Conservation (phyloP, 2,113 vertebrate species). For the Carollia perspicillata region DNA sequence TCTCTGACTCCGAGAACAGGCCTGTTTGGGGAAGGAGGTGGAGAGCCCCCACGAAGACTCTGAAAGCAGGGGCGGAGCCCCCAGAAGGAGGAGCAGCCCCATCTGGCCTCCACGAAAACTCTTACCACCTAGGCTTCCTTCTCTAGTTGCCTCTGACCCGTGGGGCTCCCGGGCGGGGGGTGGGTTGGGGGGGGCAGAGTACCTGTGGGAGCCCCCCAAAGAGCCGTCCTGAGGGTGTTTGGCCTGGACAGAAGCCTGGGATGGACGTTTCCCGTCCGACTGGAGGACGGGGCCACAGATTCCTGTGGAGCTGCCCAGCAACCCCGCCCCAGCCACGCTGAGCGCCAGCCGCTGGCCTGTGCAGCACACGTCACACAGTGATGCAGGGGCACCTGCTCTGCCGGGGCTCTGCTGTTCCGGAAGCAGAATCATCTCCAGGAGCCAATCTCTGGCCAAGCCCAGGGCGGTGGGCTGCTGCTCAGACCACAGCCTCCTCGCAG, state of each 20-base stretch:
- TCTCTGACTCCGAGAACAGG: not conserved
- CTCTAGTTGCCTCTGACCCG: not conserved
- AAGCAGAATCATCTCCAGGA: not conserved
- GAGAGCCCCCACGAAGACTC: not conserved
- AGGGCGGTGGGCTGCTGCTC: not conserved
- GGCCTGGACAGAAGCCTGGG: not conserved
- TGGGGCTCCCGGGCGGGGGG: not conserved
- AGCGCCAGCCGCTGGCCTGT: not conserved
- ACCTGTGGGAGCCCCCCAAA: not conserved
- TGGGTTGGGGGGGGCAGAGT: fast-evolving
- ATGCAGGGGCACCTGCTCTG: not conserved
- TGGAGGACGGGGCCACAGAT: not conserved
- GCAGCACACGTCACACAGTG: fast-evolving
- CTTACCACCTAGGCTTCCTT: not conserved
- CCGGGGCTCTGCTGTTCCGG: not conserved
- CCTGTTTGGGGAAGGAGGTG: not conserved
- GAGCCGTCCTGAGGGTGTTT: not conserved
- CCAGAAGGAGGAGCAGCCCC: not conserved
- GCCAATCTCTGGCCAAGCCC: not conserved
- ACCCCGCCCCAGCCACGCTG: fast-evolving
- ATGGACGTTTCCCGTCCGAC: not conserved
- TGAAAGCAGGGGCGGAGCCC: not conserved
- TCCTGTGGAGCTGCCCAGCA: not conserved
- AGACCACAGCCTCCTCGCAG: not conserved
- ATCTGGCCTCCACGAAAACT: not conserved